Evolutionary conservation across 2,888 invertebrate species (phyloP).

Genomic region (Chydorus sphaericus): DNA sequence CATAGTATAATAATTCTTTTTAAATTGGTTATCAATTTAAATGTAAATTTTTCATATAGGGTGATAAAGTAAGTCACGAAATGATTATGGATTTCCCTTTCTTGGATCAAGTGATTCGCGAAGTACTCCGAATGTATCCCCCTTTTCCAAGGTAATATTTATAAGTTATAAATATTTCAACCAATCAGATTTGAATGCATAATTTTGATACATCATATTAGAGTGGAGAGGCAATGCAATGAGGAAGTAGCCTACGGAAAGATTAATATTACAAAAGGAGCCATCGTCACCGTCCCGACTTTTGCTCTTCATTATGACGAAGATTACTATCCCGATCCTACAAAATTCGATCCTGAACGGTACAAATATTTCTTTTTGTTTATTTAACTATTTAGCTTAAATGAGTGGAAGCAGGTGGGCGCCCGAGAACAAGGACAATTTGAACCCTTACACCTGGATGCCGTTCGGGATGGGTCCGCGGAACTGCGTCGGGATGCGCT

Average conservation of each 20-base stretch:
- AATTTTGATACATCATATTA: too few species aligned
- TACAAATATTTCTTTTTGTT: not conserved
- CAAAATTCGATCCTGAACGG: conserved; percentile 42
- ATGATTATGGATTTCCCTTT: not conserved
- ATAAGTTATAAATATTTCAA: too few species aligned
- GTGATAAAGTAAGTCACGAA: conserved; percentile 1
- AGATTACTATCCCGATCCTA: conserved; percentile 39
- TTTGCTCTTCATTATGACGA: conserved; percentile 42
- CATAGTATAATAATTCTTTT: too few species aligned
- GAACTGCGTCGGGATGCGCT: conserved; percentile 17
- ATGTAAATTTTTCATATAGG: too few species aligned
- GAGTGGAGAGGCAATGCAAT: conserved; percentile 26
- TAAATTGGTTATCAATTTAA: too few species aligned
- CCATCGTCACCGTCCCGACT: conserved; percentile 38
- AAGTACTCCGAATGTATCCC: conserved; percentile 1
- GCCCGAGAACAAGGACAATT: not conserved
- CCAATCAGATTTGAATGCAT: too few species aligned
- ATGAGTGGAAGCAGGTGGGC: conserved; percentile 26
- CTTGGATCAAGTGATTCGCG: not conserved
- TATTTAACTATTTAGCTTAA: not conserved
- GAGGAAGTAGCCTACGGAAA: conserved; percentile 25
- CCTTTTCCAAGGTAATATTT: not conserved
- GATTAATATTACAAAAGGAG: conserved; percentile 35
- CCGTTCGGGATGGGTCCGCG: conserved; percentile 18
- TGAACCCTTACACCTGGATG: conserved; percentile 13